phyloP scores from a whole-genome alignment of 37 sponge, comb jelly and placozoan species.

The Hormiphora californensis region DNA sequence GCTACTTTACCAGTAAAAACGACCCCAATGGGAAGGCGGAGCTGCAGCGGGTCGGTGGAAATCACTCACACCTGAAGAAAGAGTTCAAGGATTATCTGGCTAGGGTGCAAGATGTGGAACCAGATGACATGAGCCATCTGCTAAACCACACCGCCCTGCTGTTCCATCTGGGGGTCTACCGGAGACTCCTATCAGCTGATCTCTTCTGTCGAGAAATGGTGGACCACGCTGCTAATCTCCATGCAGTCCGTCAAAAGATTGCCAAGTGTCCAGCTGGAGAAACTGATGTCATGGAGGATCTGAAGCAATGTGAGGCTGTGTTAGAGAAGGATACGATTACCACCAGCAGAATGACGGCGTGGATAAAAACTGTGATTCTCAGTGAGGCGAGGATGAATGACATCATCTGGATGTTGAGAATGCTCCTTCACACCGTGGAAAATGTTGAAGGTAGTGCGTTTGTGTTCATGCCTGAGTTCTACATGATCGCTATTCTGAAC shows the following conservation, averaged over 20 bases:
- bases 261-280: not conserved
- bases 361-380: constrained; percentile 34
- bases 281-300: not conserved
- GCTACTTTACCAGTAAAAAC: not conserved
- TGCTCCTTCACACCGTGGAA: not conserved
- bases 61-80: constrained; percentile 2
- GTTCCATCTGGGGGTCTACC: constrained; percentile 17
- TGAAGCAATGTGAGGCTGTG: constrained; percentile 37
- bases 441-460: not conserved
- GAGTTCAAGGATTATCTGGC: not conserved
- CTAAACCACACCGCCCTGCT: constrained; percentile 32
- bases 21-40: not conserved
- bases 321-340: constrained; percentile 33
- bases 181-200: constrained; percentile 14
- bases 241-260: not conserved
- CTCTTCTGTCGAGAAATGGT: constrained; percentile 36
- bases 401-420: constrained; percentile 30
- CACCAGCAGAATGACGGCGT: constrained; percentile 46
- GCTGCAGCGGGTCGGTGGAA: not conserved
- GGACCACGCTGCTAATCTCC: constrained; percentile 11
- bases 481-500: constrained; percentile 48
- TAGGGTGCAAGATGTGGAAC: not conserved
- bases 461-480: constrained; percentile 17
- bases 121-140: constrained; percentile 11
- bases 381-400: constrained; percentile 41